These are phyloP conservation scores for Drosophila nikananu DNA, from an alignment of 1,140 invertebrate genomes.

Conservation along the genomic window DNA sequence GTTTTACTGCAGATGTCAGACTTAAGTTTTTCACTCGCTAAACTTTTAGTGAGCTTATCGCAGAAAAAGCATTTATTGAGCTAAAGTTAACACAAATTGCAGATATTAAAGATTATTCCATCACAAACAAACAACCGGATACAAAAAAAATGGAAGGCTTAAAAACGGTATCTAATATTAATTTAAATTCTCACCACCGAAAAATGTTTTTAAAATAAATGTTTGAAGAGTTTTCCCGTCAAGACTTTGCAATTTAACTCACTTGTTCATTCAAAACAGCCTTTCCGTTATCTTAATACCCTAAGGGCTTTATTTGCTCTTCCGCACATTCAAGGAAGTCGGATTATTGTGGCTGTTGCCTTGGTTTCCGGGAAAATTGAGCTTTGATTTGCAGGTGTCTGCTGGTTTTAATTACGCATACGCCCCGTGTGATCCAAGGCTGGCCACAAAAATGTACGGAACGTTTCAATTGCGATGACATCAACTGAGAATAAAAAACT, in stretches of 20 bases:
- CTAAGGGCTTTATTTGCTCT: neutral
- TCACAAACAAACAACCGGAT: neutral
- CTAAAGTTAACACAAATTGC: neutral
- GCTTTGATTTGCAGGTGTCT: constrained; percentile 13
- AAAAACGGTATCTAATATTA: neutral
- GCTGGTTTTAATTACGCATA: constrained; percentile 42
- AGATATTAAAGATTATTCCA: neutral
- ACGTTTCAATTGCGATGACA: constrained; percentile 26
- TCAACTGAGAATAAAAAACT: neutral
- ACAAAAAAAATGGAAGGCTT: neutral
- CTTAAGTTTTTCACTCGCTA: constrained; percentile 5
- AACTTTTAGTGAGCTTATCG: constrained; percentile 3
- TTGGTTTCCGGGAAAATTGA: neutral
- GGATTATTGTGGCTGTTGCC: constrained; percentile 3
- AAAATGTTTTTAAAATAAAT: neutral
- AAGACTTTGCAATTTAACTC: neutral
- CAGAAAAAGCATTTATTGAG: neutral
- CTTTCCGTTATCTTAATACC: neutral
- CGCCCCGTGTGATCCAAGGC: neutral
- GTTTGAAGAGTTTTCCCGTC: no score
- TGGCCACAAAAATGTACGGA: constrained; percentile 19
- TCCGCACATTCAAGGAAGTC: constrained; percentile 4
- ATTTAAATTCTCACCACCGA: neutral
- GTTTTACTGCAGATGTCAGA: constrained; percentile 22
- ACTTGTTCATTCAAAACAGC: neutral